Conservation (phyloP, 2,888 invertebrate genomes). For the Hesperia comma region DNA sequence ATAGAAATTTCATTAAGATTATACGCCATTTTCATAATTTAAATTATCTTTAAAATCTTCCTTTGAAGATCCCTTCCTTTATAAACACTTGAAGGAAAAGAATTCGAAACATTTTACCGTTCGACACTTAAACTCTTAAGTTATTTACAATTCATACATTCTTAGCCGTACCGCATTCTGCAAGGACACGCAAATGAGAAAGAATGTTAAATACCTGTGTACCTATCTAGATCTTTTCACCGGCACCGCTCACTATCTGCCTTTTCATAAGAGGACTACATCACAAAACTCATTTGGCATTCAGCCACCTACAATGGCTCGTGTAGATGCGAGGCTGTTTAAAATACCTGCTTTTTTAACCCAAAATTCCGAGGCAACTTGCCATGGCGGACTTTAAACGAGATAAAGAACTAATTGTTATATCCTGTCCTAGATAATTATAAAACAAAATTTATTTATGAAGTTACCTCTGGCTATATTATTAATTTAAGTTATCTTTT, state of each 20-base stretch:
- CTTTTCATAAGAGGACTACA: conserved; percentile 56
- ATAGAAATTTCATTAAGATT: too few relatives aligned
- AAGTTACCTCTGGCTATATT: too few relatives aligned
- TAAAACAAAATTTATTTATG: conserved; percentile 7
- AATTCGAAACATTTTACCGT: conserved; percentile 43
- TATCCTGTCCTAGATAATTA: conserved; percentile 11
- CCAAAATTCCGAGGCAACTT: conserved; percentile 55
- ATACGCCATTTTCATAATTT: too few relatives aligned
- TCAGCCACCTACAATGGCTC: conserved; percentile 76
- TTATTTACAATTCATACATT: conserved; percentile 40
- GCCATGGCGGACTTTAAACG: conserved; percentile 62
- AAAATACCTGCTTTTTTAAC: conserved; percentile 68
- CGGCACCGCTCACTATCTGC: conserved; percentile 68
- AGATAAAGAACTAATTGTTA: conserved; percentile 40
- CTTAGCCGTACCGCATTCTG: conserved; percentile 34
- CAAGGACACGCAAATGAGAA: conserved; percentile 43
- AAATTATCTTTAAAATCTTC: too few relatives aligned
- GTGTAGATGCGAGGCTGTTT: conserved; percentile 71
- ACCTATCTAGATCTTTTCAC: conserved; percentile 57
- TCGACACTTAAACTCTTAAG: conserved; percentile 39
- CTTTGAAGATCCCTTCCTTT: not conserved
- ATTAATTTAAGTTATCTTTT: not conserved
- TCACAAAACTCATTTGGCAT: conserved; percentile 83
- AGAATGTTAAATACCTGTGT: conserved; percentile 49
- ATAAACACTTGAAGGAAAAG: not conserved